These are phyloP conservation scores for Meta bourneti DNA, from an alignment of 2,888 invertebrate species.

Conservation along the genomic window DNA sequence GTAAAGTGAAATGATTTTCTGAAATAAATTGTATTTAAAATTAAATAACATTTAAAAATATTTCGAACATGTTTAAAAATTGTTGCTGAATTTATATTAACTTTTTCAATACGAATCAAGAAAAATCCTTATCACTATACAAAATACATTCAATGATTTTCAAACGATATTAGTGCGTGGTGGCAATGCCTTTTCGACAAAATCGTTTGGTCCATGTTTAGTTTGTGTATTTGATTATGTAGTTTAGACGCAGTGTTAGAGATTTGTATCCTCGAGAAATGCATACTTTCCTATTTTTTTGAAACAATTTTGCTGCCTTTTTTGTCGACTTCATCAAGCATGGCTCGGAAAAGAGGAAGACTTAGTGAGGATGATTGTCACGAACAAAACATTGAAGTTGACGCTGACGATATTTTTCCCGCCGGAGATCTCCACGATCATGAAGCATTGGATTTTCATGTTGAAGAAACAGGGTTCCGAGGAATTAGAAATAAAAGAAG, in stretches of 20 bases:
- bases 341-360: constrained; percentile 74
- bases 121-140: too few species aligned
- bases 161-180: not conserved
- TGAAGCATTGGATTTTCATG: constrained; percentile 68
- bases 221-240: not conserved
- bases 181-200: not conserved
- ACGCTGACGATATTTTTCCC: constrained; percentile 75
- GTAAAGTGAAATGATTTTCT: not conserved
- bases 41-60: too few species aligned
- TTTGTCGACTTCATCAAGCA: not conserved
- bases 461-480: constrained; percentile 63
- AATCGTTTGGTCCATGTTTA: not conserved
- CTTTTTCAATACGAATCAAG: too few species aligned
- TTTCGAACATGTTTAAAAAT: too few species aligned
- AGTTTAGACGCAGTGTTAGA: not conserved
- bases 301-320: not conserved
- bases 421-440: constrained; percentile 68
- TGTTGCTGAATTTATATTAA: too few species aligned
- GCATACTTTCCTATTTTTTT: not conserved
- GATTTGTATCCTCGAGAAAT: not conserved
- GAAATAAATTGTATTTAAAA: not conserved
- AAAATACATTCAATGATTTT: not conserved
- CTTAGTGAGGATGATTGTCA: constrained; percentile 71
- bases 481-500: constrained; percentile 72
- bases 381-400: constrained; percentile 73